Conservation (phyloP, 2,113 vertebrate species). For the Nothoprocta perdicaria region DNA sequence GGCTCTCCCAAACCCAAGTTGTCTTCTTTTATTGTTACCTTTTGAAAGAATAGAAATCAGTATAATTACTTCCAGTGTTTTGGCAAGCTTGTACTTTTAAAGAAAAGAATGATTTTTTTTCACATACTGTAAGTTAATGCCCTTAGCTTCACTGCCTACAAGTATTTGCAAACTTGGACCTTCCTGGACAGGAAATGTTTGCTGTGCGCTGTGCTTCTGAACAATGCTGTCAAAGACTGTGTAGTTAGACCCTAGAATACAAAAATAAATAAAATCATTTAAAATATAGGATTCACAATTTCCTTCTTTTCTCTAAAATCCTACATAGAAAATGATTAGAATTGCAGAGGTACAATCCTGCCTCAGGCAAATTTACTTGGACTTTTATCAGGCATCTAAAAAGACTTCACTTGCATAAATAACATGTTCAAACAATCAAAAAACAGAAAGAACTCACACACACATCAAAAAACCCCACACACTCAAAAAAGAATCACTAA, state of each 20-base stretch:
- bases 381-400: not conserved
- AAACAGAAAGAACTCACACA: not conserved
- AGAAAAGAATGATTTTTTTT: not conserved
- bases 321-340: no score
- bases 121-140: no score
- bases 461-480: no score
- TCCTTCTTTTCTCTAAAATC: not conserved
- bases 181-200: not conserved
- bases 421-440: not conserved
- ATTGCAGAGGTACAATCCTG: not conserved
- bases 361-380: not conserved
- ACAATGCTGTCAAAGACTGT: not conserved
- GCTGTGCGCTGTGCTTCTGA: not conserved
- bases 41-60: not conserved
- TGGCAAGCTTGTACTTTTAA: constrained; percentile 12
- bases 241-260: not conserved
- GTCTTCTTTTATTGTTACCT: constrained; percentile 72
- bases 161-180: not conserved
- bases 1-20: constrained; percentile 63
- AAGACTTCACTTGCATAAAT: not conserved
- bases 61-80: not conserved
- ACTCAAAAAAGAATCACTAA: not conserved
- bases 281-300: not conserved
- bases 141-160: not conserved
- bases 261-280: not conserved